Percentiles rank a stretch among this genome's conserved stretches.
These are phyloP conservation scores for Eonycteris spelaea DNA, from an alignment of 2,113 vertebrate species.

Conservation along the genomic window DNA sequence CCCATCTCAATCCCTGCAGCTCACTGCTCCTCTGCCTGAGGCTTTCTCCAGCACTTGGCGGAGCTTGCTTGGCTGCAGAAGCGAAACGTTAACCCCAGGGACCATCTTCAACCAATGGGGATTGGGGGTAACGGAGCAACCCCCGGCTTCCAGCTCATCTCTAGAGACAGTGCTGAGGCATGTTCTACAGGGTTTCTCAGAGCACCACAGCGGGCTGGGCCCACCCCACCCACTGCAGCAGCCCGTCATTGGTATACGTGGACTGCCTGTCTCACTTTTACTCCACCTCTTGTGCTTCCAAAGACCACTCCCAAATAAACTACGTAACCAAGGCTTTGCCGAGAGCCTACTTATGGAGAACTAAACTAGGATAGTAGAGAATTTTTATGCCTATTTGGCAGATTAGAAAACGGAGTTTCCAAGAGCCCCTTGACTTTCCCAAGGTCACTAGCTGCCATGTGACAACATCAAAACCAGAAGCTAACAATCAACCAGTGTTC, in stretches of 20 bases:
- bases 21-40: neutral
- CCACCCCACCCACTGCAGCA: neutral
- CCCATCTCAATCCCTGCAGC: neutral
- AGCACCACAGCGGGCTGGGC: neutral
- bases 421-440: neutral
- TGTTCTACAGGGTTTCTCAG: neutral
- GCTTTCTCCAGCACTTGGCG: neutral
- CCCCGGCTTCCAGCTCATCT: neutral
- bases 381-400: neutral
- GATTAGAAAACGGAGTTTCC: slow-evolving; percentile 2
- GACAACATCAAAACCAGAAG: neutral
- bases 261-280: neutral
- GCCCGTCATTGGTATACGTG: neutral
- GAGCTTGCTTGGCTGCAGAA: neutral
- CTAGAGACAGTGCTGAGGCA: neutral
- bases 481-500: neutral
- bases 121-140: neutral
- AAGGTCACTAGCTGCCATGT: neutral
- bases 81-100: neutral
- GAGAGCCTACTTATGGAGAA: neutral
- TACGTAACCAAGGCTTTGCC: neutral
- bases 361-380: neutral
- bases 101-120: neutral
- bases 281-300: neutral
- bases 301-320: neutral